Evolutionary conservation across 2,797 vertebrate genomes (phyloP), one percentile per base, ranked within the genome.

Genomic region (Pangasius larnaudii): DNA sequence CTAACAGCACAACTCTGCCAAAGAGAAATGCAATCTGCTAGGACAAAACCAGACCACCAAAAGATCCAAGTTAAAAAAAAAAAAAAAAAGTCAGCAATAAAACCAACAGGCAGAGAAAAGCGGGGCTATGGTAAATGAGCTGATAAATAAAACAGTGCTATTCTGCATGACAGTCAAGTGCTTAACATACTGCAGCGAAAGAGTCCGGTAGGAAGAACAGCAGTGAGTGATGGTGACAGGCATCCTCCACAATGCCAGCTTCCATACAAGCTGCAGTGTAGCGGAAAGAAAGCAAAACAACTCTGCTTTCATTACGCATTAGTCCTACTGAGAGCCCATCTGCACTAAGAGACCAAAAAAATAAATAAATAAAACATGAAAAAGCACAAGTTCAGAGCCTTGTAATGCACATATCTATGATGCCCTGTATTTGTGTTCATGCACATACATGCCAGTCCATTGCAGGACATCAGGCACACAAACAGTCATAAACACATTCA

Each of bases 321-420:
- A 84, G 71, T 84, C 89, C 87, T 81, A 91, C 91, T 84, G 89
- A 86, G 88, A 84, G 87, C 86, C 88, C 91, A 91, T 90, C 91
- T 91, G 91, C 69, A 75, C 83, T 53, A 78, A 65, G 81, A 77
- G 79, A 39, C 16, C n/a, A 27, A 5, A 56, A 18, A 42, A 42
- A 42, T 7, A 42, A 42, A 42, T 5, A 42, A 42, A 5, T 3
- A 42, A 69, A 58, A 24, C 53, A 24, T 27, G 56, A 81, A 22
- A 82, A 36, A 27, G 22, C 27, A 7, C 71, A 85, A n/a, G 36
- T n/a, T 85, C 56, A 61, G 56, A 46, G 13, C 33, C 24, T 7
- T 56, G 39, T 46, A 82, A 82, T 18, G 39, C 14, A 63, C 7
- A 1, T n/a, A 46, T 63, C 18, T 46, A 46, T 3, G 59, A 14